Evolutionary conservation across 1,140 invertebrate genomes (phyloP).

Genomic region (Anoplophora glabripennis): DNA sequence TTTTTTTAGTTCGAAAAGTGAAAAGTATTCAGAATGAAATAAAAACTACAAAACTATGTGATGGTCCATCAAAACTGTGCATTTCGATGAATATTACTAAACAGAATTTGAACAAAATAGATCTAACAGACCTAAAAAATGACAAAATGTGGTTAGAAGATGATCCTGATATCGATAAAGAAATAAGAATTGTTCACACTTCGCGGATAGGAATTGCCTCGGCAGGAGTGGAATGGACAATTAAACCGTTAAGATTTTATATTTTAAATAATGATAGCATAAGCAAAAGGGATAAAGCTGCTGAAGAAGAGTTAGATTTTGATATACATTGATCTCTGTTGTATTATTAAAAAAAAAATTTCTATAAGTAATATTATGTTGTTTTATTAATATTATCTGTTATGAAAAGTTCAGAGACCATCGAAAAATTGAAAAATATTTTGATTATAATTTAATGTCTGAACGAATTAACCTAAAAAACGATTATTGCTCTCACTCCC

Average conservation of each 20-base stretch:
- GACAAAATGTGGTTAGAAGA: slow-evolving; percentile 64
- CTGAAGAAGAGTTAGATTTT: no score
- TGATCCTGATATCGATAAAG: slow-evolving; percentile 38
- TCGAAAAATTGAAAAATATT: no score
- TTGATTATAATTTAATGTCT: no score
- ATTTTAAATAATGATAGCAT: slow-evolving; percentile 49
- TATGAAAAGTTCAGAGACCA: no score
- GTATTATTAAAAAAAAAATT: no score
- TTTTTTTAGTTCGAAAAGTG: slow-evolving; percentile 23
- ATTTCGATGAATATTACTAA: slow-evolving; percentile 64
- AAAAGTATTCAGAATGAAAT: slow-evolving; percentile 33
- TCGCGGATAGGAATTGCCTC: slow-evolving; percentile 69
- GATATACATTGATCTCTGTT: no score
- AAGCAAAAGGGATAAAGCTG: no score
- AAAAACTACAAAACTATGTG: slow-evolving; percentile 63
- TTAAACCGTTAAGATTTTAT: slow-evolving; percentile 67
- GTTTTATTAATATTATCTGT: no score
- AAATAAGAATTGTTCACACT: slow-evolving; percentile 53
- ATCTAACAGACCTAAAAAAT: slow-evolving; percentile 50
- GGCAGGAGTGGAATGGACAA: slow-evolving; percentile 60
- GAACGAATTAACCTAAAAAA: no score
- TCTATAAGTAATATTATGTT: no score
- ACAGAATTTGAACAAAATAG: slow-evolving; percentile 57
- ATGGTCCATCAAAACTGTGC: slow-evolving; percentile 79
- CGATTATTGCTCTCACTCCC: no score